A percentile compares a stretch with the other conserved stretches of the same genome.
phyloP scores from a whole-genome alignment of 2,797 vertebrate genomes.

The Artibeus lituratus region DNA sequence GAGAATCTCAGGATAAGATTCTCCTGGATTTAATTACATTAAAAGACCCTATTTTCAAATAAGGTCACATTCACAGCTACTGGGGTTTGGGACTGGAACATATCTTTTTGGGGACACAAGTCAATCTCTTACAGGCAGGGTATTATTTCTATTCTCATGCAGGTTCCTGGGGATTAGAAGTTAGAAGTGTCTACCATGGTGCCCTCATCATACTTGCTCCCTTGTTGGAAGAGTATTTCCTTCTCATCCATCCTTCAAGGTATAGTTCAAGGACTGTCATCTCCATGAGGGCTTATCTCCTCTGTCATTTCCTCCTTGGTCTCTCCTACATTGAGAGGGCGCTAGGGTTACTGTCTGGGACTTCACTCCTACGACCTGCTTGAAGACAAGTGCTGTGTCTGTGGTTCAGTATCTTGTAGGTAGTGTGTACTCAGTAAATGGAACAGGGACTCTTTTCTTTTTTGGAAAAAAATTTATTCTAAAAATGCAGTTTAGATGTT shows the following conservation, averaged over 20 bases:
- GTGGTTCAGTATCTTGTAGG: accelerated
- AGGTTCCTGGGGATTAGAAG: background rate
- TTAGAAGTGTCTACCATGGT: too few species aligned
- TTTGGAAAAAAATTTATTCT: background rate
- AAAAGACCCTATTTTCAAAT: background rate
- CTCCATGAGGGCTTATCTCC: background rate
- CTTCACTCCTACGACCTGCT: background rate
- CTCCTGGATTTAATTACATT: background rate
- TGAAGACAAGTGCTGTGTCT: accelerated
- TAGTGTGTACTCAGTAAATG: too few species aligned
- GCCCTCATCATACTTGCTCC: background rate
- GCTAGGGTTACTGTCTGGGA: accelerated
- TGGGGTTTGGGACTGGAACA: background rate
- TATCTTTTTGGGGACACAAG: accelerated
- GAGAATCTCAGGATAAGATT: background rate
- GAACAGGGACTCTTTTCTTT: background rate
- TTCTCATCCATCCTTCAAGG: background rate
- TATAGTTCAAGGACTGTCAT: background rate
- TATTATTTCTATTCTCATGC: background rate
- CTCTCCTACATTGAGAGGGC: accelerated
- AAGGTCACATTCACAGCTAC: background rate
- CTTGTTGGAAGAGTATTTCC: background rate
- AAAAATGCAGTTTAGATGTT: background rate
- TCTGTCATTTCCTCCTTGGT: accelerated
- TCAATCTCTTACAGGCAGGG: background rate